Percentiles rank a stretch among this genome's conserved stretches.
Evolutionary conservation across 2,113 vertebrate species (phyloP).

Genomic region (Thamnophis sirtalis): DNA sequence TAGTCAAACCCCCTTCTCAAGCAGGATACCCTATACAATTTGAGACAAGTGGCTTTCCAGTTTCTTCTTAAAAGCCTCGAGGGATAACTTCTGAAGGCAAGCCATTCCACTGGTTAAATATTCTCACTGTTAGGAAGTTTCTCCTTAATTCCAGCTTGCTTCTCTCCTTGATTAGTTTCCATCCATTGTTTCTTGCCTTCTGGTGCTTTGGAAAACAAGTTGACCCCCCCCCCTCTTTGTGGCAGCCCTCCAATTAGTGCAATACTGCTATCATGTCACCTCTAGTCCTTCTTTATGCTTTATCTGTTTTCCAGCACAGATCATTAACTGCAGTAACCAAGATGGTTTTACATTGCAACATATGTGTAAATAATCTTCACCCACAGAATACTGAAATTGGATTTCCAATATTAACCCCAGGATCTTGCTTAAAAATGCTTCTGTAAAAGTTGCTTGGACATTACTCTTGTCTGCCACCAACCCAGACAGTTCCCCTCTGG

Average conservation of each 20-base stretch:
- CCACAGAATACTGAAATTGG: not conserved
- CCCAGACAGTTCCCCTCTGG: not conserved
- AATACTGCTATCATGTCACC: not conserved
- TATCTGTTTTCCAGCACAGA: not conserved
- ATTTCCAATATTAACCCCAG: not conserved
- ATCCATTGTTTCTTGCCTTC: not conserved
- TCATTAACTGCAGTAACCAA: not conserved
- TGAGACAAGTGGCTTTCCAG: not conserved
- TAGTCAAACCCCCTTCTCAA: not conserved
- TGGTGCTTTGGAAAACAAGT: not conserved
- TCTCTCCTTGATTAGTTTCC: not conserved
- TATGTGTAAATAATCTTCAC: not conserved
- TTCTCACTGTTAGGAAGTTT: not conserved
- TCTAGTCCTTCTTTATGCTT: not conserved
- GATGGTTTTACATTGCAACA: not conserved
- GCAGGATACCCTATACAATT: not conserved
- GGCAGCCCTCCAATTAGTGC: not conserved
- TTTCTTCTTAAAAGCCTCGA: not conserved
- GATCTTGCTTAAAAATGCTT: not conserved
- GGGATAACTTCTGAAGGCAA: not conserved
- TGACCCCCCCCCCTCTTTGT: not conserved
- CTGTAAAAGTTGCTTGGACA: not conserved
- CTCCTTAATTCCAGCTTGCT: not conserved
- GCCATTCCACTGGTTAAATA: not conserved
- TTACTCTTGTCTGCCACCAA: not conserved